Conservation (phyloP, 2,797 vertebrate species). For the Meriones psammophilus region DNA sequence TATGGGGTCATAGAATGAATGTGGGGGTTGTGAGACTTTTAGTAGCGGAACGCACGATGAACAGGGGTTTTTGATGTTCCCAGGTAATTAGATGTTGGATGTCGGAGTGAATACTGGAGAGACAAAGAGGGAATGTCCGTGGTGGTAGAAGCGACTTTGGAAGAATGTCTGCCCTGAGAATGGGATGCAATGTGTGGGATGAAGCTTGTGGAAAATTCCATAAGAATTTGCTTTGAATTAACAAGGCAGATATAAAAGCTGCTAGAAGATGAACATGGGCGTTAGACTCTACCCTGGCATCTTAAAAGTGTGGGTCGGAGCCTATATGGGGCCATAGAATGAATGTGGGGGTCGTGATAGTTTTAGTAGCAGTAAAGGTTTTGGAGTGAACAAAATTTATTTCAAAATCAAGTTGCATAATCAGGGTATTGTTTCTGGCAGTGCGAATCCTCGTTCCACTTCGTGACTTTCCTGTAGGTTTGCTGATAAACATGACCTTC, state of each 20-base stretch:
- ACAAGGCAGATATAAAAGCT: neutral
- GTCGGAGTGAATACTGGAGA: neutral
- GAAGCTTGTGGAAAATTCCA: neutral
- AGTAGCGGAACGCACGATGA: too few species aligned
- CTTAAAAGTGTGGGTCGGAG: neutral
- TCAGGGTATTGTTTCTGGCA: neutral
- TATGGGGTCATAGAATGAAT: too few species aligned
- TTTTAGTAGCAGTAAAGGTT: neutral
- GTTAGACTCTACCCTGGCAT: rapidly evolving
- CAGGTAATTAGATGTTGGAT: too few species aligned
- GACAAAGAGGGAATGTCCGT: neutral
- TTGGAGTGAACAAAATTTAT: neutral
- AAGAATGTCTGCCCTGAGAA: neutral
- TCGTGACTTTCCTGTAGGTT: neutral
- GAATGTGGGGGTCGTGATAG: neutral
- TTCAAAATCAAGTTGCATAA: neutral
- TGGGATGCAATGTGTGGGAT: too few species aligned
- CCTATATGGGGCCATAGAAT: neutral
- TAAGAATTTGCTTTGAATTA: neutral
- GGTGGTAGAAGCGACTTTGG: neutral
- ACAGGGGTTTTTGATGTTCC: neutral
- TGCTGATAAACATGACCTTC: neutral
- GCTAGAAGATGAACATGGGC: neutral
- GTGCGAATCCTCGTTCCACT: neutral
- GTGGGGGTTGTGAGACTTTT: too few species aligned